Evolutionary conservation across 2,888 invertebrate species (phyloP), one percentile per base, ranked within the genome.

Genomic region (Torymus auratus): DNA sequence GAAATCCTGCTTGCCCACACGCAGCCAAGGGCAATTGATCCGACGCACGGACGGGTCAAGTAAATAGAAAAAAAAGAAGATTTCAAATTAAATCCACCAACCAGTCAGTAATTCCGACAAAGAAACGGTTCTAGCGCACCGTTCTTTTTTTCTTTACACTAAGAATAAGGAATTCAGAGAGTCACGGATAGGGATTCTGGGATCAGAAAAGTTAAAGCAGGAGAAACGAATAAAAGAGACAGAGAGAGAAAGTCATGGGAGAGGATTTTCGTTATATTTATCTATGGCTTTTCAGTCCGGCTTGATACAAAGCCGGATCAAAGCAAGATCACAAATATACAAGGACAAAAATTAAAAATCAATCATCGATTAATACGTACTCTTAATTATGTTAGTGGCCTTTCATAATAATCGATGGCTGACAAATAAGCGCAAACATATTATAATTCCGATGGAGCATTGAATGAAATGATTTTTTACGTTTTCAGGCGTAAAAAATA

Each of bases 1-100:
- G 94, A 96, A 96, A 94, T 96, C 96, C 96, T 95, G 94, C 70
- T 92, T 93, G 93, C 93, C 93, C 93, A 93, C 92, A 93, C 92
- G 92, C 92, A 92, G 94, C 93, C 91, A 92, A 70, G 79, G 83
- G 81, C 81, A 79, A 77, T 77, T 69, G 78, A 78, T 83, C 81
- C 80, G 80, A 82, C 80, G 82, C 73, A 83, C 93, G 93, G 93
- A 94, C 93, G 93, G 93, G 93, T 93, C 93, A 93, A 94, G 93
- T 94, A 93, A 93, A 94, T 93, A 94, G 83, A 83, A 85, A 84
- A 81, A 82, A 79, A 78, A 81, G 70, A 75, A 81, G 65, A 65
- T 82, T 82, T 82, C 64, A 77, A 82, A 82, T 77, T 80, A 80
- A 80, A 80, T 82, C 73, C 77, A 78, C 58, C 70, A 78, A 78